Evolutionary conservation across 2,113 vertebrate species (phyloP).

Genomic region (Corydoras maculifer): DNA sequence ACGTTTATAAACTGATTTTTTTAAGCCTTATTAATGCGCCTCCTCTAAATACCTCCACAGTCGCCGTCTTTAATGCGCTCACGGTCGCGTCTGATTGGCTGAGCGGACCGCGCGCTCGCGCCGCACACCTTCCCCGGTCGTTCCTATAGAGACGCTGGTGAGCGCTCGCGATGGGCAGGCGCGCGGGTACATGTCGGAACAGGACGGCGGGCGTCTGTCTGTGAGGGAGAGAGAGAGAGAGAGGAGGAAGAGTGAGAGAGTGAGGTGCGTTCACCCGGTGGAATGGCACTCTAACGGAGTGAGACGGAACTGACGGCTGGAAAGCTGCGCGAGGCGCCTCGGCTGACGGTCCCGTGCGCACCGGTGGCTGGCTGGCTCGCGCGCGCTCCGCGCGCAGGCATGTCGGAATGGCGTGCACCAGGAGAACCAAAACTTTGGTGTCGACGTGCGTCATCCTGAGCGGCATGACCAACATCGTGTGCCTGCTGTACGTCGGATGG

Average conservation of each 20-base stretch:
- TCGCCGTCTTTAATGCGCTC: neutral
- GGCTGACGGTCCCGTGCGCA: conserved; percentile 47
- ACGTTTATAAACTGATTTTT: too few relatives aligned
- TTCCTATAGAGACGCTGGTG: conserved; percentile 15
- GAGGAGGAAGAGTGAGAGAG: neutral
- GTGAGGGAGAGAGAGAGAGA: neutral
- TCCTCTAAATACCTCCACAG: conserved; percentile 36
- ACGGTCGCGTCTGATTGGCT: conserved; percentile 41
- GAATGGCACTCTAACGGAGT: conserved; percentile 12
- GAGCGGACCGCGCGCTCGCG: conserved; percentile 10
- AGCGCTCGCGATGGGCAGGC: conserved; percentile 3
- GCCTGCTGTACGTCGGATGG: conserved; percentile 96
- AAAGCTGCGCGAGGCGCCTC: conserved; percentile 31
- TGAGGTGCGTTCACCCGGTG: conserved; percentile 6
- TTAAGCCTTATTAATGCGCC: conserved; percentile 2
- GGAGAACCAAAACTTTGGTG: conserved; percentile 99
- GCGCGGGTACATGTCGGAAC: conserved; percentile 12
- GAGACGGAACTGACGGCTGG: neutral
- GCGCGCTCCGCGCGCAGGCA: conserved; percentile 77
- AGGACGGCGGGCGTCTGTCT: conserved; percentile 1
- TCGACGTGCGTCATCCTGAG: conserved; percentile 98
- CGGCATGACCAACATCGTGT: conserved; percentile 96
- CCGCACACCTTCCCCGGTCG: neutral
- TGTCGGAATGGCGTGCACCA: conserved; percentile 94
- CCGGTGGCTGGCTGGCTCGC: conserved; percentile 41